Evolutionary conservation across 2,888 invertebrate species (phyloP), one percentile per base, ranked within the genome.

Genomic region (Gisinianus flammeolus): DNA sequence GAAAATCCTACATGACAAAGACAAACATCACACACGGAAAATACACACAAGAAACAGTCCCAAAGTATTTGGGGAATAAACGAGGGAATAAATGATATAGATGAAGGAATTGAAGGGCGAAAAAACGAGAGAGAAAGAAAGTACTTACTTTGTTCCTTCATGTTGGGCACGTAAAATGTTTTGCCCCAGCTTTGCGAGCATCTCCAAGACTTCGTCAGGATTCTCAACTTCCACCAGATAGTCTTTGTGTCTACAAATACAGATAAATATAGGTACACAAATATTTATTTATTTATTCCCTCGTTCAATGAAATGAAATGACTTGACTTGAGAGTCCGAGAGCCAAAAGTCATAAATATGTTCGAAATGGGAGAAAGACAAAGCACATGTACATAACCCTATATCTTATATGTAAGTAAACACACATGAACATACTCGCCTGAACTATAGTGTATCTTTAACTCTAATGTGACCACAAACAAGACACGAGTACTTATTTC

Each of bases 131-230:
- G 5, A 35, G 6, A 35, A 35, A 5, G 2, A 8, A 70, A 68
- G 28, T 12, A 81, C 79, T 83, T 81, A 85, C 85, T 85, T 85
- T 79, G 85, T 81, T 79, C 83, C 85, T 74, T 85, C 85, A 79
- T 85, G 85, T 86, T 91, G 91, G 86, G 93, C 92, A 84, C 92
- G 91, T 85, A 93, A 90, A 82, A 94, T 90, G 85, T 92, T 91
- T 87, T 92, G 92, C 83, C 92, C 91, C 85, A 94, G 90, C 86
- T 93, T 91, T 85, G 91, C 91, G 73, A 94, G 89, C 87, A 94
- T 90, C 85, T 93, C 93, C 88, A 93, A 87, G 81, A 94, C 90
- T 79, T 93, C 92, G 87, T 94, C 93, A 0, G 94, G 93, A 85
- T 93, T 93, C 91, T 84, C 90, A 88, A 86, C 82, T 71, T 85